Evolutionary conservation across 2,797 vertebrate species (phyloP).

Genomic region (Serranus cabrilla): DNA sequence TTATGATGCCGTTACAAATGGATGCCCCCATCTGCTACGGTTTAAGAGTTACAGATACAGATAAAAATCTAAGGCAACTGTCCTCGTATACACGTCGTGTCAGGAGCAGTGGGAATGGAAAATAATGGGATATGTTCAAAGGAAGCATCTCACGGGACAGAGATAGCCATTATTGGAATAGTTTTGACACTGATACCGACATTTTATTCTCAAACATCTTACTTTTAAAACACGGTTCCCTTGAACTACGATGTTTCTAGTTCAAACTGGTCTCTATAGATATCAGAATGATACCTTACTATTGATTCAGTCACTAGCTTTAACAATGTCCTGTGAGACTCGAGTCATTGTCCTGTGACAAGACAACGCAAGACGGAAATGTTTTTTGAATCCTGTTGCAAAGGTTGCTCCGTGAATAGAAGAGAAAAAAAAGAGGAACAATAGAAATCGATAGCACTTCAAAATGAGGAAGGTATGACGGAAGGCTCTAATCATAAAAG

Average conservation of each 20-base stretch:
- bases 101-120: constrained; percentile 20
- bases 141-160: constrained; percentile 13
- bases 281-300: constrained; percentile 28
- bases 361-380: constrained; percentile 45
- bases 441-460: constrained; percentile 71
- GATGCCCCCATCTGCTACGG: constrained; percentile 44
- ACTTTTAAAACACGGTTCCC: constrained; percentile 27
- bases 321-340: constrained; percentile 63
- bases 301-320: constrained; percentile 48
- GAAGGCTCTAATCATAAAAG: constrained; percentile 62
- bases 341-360: constrained; percentile 50
- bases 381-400: constrained; percentile 30
- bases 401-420: constrained; percentile 35
- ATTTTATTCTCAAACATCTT: neutral
- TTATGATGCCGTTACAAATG: constrained; percentile 43
- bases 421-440: constrained; percentile 43
- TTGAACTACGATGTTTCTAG: constrained; percentile 3
- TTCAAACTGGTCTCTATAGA: constrained; percentile 34
- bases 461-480: constrained; percentile 65
- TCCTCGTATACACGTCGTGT: constrained; percentile 3
- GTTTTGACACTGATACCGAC: neutral
- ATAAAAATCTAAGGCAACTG: constrained; percentile 27
- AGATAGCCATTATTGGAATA: constrained; percentile 19
- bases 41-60: constrained; percentile 24
- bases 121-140: constrained; percentile 22